Base-by-base conservation (phyloP, 1,140 invertebrate genomes). In the Drosophila bocki region DNA sequence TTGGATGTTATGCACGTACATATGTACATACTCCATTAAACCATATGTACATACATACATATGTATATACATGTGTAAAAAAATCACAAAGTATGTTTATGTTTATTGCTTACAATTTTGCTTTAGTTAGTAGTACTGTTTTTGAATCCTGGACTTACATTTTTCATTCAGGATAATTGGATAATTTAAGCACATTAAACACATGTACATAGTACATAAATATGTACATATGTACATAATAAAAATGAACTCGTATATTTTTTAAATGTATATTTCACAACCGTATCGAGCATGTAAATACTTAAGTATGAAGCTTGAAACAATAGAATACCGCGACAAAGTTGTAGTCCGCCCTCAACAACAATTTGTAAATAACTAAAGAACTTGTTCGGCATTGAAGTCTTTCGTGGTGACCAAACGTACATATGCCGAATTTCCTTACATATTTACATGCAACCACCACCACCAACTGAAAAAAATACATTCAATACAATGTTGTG, bases 341-440 rank as follows among this genome's bases (percentile, higher is more conserved):
- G 51, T 39, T 48, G 50, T 76, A 63, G 59, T 79, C 63, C 59
- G 51, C 53, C 37, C 56, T 70, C 63, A 79, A 65, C 75, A 35
- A 62, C 62, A 81, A 82, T 65, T 82, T 82, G 64, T 75, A 83
- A 83, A 83, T 82, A 83, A 83, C 80, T 83, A 70, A 77, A 78
- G 62, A 82, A 82, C 79, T 82, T 63, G 80, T 82, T 82, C 61
- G 60, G 45, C 50, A 82, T 82, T 82, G 80, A 82, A 82, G 80
- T 82, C 79, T 82, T 82, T 82, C 59, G 79, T 82, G 80, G 71
- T 76, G 71, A 69, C 62, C 51, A 58, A 65, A 44, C 19, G 33
- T 13, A 57, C 2, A 29, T 29, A 29, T 29, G 33, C 33, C 53
- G 13, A 37, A 22, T 22, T 19, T 54, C 9, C 13, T 22, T 15